Base-by-base conservation (phyloP, 2,888 invertebrate species). In the Calameuta idolon region DNA sequence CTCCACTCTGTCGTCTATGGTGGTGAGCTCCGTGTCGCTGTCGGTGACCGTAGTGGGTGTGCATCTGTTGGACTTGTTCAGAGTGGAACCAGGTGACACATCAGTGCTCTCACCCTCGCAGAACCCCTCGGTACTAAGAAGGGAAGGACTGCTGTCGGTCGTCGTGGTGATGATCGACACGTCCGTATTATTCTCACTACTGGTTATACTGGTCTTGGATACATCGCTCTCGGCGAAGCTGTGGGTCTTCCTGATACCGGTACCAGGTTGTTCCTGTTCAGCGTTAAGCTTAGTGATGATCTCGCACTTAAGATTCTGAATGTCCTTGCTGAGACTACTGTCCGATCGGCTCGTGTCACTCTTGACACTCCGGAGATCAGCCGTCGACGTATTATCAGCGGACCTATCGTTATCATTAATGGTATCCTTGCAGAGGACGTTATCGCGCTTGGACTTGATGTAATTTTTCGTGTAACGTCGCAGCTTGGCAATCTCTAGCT, bases 401-500 rank as follows among this genome's bases (percentile, higher is more conserved):
- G 76, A 69, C 33, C 79, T 77, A n/a, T 84, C 77, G 5, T 81
- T 76, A 69, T 84, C 82, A 12, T 80, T 5, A 23, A 74, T 74
- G 4, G 30, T 23, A 31, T 80, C 75, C 93, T 92, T 87, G 92
- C 92, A 37, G 92, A 92, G 73, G 34, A 76, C 78, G 94, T 88
- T 86, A 73, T 92, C 93, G 85, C 94, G 93, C 86, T 94, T 94
- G 79, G 93, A 93, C 89, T 94, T 94, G 75, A 94, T 93, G 81
- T 94, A 94, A 35, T 94, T 93, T 75, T 94, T 91, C 76, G 90
- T 90, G 80, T 89, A 89, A 69, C 91, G 85, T 86, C 95, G 93
- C 37, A 96, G 92, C 89, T 94, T 94, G 12, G 93, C 92, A 81
- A 96, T 95, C 90, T 96, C 95, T 82, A 94, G 93, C 86, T 94